Percentiles rank a stretch among this genome's conserved stretches.
Evolutionary conservation across 2,113 vertebrate genomes (phyloP).

Genomic region (Delphinapterus leucas): DNA sequence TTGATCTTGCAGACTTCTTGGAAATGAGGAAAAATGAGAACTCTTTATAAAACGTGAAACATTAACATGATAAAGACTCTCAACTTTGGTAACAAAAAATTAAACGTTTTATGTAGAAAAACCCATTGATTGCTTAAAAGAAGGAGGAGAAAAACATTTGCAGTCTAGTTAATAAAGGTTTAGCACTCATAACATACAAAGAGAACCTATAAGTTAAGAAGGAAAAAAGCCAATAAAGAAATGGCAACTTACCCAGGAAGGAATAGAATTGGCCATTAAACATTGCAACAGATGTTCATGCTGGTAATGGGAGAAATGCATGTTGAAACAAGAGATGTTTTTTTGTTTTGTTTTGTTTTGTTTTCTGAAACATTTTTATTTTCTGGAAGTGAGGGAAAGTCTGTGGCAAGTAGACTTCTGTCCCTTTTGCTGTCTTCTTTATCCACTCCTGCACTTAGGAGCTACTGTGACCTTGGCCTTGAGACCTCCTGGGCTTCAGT

Average conservation of each 20-base stretch:
- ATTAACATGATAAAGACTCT: background rate
- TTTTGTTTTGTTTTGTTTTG: too few relatives aligned
- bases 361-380: background rate
- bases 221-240: background rate
- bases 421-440: background rate
- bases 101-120: background rate
- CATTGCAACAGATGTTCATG: background rate
- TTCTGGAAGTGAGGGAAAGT: background rate
- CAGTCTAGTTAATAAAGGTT: background rate
- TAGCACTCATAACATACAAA: background rate
- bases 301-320: background rate
- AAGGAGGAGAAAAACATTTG: background rate
- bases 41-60: background rate
- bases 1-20: background rate
- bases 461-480: background rate
- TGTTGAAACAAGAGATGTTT: background rate
- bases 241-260: background rate
- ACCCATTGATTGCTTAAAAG: background rate
- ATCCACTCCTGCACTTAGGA: background rate
- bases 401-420: background rate
- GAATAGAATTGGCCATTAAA: background rate
- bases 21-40: background rate
- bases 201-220: background rate
- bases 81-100: background rate
- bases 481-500: background rate